A percentile compares a stretch with the other conserved stretches of the same genome.
Evolutionary conservation across 2,113 vertebrate genomes (phyloP).

Genomic region (Callipepla californica): DNA sequence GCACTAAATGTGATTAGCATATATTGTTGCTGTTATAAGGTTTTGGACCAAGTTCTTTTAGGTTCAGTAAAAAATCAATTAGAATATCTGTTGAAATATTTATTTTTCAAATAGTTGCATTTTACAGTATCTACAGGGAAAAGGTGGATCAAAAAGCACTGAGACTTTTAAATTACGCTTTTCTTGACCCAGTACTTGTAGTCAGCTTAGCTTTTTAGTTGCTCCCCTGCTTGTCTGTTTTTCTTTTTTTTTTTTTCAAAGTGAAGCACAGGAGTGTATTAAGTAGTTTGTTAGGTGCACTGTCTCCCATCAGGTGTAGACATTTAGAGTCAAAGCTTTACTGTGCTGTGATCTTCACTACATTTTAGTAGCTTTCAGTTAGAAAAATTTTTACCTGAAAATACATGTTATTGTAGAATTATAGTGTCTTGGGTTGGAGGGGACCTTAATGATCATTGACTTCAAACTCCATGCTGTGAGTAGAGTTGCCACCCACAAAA

Average conservation of each 20-base stretch:
- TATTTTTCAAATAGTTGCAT: neutral
- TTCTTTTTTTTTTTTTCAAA: neutral
- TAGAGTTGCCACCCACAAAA: no score
- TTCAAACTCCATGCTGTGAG: no score
- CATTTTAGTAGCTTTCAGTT: neutral
- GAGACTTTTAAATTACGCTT: neutral
- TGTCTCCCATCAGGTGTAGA: rapidly evolving
- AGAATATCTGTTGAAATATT: neutral
- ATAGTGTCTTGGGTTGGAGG: neutral
- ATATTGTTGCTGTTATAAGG: neutral
- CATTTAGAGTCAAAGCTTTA: neutral
- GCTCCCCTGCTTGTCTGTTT: neutral
- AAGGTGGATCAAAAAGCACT: neutral
- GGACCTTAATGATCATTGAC: no score
- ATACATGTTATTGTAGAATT: neutral
- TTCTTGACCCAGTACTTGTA: neutral
- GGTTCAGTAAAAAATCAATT: neutral
- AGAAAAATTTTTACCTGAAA: neutral
- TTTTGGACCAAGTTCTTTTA: neutral
- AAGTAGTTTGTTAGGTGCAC: neutral
- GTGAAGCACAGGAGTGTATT: neutral
- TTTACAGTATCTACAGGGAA: neutral
- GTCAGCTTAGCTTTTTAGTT: neutral
- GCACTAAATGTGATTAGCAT: neutral
- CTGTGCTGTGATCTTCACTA: neutral